phyloP scores from a whole-genome alignment of 2,888 invertebrate genomes.

The Coleophora flavipennella region DNA sequence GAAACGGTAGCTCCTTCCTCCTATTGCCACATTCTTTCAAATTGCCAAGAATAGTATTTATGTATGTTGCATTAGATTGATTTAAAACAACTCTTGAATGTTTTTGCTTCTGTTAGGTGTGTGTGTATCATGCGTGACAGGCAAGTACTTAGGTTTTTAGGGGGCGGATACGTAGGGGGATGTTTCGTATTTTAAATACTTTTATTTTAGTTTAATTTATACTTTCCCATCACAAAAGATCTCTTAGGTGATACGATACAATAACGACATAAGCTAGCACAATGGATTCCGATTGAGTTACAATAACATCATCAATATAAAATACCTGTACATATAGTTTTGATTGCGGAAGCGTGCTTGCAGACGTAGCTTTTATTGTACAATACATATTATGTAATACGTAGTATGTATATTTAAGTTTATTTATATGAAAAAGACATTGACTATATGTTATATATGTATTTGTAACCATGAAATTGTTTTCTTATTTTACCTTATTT shows the following conservation, averaged over 20 bases:
- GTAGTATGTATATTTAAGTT: slow-evolving; percentile 1
- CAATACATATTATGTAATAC: slow-evolving; percentile 17
- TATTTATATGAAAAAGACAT: slow-evolving; percentile 1
- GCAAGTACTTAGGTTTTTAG: no score
- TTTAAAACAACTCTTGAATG: no score
- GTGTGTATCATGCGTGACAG: no score
- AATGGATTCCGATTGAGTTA: slow-evolving; percentile 1
- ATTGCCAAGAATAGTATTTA: no score
- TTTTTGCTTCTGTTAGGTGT: no score
- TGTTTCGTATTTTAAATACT: neutral
- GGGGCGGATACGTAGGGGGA: no score
- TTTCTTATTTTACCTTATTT: neutral
- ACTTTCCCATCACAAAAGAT: neutral
- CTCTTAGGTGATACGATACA: neutral
- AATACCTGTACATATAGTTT: slow-evolving; percentile 29
- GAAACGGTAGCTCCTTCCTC: no score
- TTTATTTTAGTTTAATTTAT: neutral
- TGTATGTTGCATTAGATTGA: no score
- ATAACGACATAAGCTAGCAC: slow-evolving; percentile 8
- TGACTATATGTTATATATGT: neutral
- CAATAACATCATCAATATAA: neutral
- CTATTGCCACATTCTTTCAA: no score
- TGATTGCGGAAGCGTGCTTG: slow-evolving; percentile 27
- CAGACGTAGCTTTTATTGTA: slow-evolving; percentile 30
- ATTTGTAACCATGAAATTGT: neutral